Conservation (phyloP, 2,113 vertebrate species). For the Otis tarda region DNA sequence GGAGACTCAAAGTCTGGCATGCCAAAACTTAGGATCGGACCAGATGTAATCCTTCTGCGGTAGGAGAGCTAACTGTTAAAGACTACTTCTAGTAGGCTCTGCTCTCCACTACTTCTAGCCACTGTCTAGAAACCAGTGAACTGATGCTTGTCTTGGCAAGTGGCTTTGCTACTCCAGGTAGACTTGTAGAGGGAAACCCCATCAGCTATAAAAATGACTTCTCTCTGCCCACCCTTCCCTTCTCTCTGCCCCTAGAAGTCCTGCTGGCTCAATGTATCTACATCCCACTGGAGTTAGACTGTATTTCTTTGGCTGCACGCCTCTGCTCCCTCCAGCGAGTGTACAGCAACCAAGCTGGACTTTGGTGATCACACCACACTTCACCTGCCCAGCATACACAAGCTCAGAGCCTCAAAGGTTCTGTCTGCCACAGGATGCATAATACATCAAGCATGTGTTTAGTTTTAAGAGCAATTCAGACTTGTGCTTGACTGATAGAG, state of each 20-base stretch:
- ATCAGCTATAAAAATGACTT: neutral
- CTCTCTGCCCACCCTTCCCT: neutral
- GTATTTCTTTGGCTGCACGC: neutral
- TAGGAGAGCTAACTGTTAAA: neutral
- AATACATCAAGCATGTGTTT: rapidly evolving
- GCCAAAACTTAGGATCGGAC: neutral
- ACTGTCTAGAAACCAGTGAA: neutral
- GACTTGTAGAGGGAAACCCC: neutral
- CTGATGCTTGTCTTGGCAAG: neutral
- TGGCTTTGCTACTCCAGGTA: neutral
- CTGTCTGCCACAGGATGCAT: neutral
- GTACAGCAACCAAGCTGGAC: neutral
- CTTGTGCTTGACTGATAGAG: neutral
- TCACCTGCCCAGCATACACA: neutral
- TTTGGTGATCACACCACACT: rapidly evolving
- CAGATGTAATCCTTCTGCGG: neutral
- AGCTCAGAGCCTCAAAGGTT: neutral
- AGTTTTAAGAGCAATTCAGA: neutral
- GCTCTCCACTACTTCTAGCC: neutral
- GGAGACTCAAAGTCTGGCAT: neutral
- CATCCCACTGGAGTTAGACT: neutral
- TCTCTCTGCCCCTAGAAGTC: neutral
- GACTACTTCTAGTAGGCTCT: neutral
- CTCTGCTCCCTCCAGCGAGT: neutral
- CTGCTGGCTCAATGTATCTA: neutral